Conservation (phyloP, 2,113 vertebrate species). For the Phyllopteryx taeniolatus region DNA sequence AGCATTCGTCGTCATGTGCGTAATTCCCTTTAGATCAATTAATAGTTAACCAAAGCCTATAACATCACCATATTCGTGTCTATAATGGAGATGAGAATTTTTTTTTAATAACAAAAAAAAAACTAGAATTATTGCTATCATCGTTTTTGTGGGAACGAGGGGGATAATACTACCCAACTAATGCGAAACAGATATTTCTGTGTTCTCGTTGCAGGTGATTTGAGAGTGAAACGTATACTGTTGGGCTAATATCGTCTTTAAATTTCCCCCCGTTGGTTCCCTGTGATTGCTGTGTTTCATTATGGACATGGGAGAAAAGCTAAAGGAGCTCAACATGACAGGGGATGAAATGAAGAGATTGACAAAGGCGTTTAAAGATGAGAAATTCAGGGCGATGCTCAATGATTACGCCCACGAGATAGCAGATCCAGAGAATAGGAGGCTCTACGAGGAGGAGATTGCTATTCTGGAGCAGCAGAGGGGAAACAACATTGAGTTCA, state of each 20-base stretch:
- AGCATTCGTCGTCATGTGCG: neutral
- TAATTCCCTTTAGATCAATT: neutral
- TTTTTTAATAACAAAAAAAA: neutral
- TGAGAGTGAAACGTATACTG: too few relatives aligned
- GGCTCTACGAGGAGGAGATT: constrained; percentile 84
- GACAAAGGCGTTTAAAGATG: constrained; percentile 78
- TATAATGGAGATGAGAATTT: neutral
- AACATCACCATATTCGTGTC: neutral
- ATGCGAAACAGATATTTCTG: neutral
- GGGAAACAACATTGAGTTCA: constrained; percentile 78
- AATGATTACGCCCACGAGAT: constrained; percentile 82
- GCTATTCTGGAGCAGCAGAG: constrained; percentile 80
- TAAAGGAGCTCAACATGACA: constrained; percentile 79
- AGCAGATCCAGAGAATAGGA: constrained; percentile 77
- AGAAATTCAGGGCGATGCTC: constrained; percentile 79
- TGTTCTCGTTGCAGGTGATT: neutral
- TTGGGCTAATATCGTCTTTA: neutral
- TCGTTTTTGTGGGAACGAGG: neutral
- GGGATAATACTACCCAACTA: neutral
- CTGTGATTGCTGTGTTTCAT: neutral
- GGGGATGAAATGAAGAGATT: constrained; percentile 78
- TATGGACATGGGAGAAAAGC: constrained; percentile 56
- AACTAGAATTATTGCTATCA: neutral
- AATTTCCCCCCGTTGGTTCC: neutral
- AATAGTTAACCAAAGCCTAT: neutral